Evolutionary conservation across 2,888 invertebrate species (phyloP).

Genomic region (Eupithecia vulgata): DNA sequence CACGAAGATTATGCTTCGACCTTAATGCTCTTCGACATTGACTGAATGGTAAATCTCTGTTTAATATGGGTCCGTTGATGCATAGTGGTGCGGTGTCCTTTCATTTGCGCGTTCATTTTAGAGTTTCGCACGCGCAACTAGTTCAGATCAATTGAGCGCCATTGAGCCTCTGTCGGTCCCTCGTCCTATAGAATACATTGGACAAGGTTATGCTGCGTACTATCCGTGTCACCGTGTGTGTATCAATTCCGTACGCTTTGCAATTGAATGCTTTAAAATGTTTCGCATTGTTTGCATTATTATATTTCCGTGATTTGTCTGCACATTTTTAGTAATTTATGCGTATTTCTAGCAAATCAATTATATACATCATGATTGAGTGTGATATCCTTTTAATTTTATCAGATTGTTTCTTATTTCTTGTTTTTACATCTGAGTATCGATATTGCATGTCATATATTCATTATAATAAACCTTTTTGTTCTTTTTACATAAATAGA

Average conservation of each 20-base stretch:
- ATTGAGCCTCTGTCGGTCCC: conserved; percentile 71
- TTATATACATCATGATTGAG: not conserved
- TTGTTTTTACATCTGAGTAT: conserved; percentile 50
- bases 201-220: conserved; percentile 73
- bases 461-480: not conserved
- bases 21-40: conserved; percentile 42
- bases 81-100: conserved; percentile 61
- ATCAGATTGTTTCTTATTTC: conserved; percentile 41
- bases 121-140: conserved; percentile 78
- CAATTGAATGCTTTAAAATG: conserved; percentile 48
- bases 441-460: conserved; percentile 54
- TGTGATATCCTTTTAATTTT: conserved; percentile 32
- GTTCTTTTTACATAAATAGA: not conserved
- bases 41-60: conserved; percentile 38
- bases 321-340: not conserved
- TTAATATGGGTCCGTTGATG: conserved; percentile 48
- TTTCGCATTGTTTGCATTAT: conserved; percentile 26
- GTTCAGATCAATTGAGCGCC: conserved; percentile 79
- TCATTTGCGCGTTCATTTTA: conserved; percentile 59
- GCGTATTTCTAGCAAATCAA: not conserved
- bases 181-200: conserved; percentile 64
- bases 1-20: conserved; percentile 38
- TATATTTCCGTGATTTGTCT: conserved; percentile 14
- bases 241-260: conserved; percentile 49
- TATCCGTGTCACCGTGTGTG: conserved; percentile 54